Evolutionary conservation across 2,113 vertebrate genomes (phyloP).

Genomic region (Ammodramus savannarum): DNA sequence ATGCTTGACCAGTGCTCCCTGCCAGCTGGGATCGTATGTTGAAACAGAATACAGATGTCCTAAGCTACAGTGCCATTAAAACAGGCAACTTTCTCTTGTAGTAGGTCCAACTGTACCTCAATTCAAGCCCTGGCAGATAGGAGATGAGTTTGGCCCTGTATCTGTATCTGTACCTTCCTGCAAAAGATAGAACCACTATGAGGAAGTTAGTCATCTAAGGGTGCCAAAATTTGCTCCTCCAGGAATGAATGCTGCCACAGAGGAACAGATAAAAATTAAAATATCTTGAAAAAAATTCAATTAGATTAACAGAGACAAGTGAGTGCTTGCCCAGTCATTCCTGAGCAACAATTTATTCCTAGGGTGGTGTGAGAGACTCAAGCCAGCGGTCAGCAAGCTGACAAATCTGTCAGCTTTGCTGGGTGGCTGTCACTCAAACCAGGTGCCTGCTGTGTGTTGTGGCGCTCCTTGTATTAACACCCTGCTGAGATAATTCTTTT

Average conservation of each 20-base stretch:
- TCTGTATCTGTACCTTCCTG: neutral
- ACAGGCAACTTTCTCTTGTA: neutral
- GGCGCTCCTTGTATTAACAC: constrained; percentile 79
- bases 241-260: neutral
- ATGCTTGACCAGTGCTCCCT: neutral
- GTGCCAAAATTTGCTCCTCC: constrained; percentile 12
- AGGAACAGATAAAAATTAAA: constrained; percentile 52
- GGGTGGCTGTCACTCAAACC: constrained; percentile 79
- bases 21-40: neutral
- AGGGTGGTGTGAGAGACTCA: constrained; percentile 66
- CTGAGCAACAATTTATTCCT: constrained; percentile 70
- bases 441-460: constrained; percentile 72
- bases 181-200: neutral
- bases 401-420: constrained; percentile 77
- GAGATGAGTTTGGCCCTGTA: neutral
- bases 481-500: constrained; percentile 85
- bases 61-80: neutral
- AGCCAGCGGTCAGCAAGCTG: constrained; percentile 73
- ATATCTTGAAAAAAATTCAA: constrained; percentile 61
- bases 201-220: neutral
- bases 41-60: neutral
- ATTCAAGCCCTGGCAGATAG: neutral
- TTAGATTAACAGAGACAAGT: constrained; percentile 69
- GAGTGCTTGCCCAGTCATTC: constrained; percentile 62
- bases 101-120: neutral